phyloP scores from a whole-genome alignment of 2,113 vertebrate genomes.

The Hyaena hyaena region DNA sequence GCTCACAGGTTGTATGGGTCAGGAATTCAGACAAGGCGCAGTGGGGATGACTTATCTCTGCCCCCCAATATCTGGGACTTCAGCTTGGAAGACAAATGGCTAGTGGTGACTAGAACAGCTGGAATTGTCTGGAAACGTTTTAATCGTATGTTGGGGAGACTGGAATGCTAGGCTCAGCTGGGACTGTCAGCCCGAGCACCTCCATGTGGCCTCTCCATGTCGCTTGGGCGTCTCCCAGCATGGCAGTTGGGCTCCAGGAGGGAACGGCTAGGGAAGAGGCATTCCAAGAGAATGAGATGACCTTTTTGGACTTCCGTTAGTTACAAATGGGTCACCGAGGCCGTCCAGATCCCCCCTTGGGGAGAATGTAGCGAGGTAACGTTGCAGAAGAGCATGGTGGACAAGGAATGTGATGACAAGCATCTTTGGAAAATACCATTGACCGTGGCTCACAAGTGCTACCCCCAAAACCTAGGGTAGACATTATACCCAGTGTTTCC shows the following conservation, averaged over 20 bases:
- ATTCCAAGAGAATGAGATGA: neutral
- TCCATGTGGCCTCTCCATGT: neutral
- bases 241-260: neutral
- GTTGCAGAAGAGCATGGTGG: neutral
- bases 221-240: neutral
- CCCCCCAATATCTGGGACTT: neutral
- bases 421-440: neutral
- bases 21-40: neutral
- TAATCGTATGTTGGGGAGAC: neutral
- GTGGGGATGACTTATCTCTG: neutral
- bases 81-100: neutral
- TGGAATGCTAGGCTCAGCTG: neutral
- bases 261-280: neutral
- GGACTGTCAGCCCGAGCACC: neutral
- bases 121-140: neutral
- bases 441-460: neutral
- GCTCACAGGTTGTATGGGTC: neutral
- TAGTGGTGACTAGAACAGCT: neutral
- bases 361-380: neutral
- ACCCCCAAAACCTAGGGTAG: rapidly evolving
- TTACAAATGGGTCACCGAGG: neutral
- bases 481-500: rapidly evolving
- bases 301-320: neutral
- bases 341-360: neutral
- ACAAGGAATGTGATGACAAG: neutral